Conservation (phyloP, 30 jellyfish, hydroid and myxozoan species). For the Aurelia sp. region DNA sequence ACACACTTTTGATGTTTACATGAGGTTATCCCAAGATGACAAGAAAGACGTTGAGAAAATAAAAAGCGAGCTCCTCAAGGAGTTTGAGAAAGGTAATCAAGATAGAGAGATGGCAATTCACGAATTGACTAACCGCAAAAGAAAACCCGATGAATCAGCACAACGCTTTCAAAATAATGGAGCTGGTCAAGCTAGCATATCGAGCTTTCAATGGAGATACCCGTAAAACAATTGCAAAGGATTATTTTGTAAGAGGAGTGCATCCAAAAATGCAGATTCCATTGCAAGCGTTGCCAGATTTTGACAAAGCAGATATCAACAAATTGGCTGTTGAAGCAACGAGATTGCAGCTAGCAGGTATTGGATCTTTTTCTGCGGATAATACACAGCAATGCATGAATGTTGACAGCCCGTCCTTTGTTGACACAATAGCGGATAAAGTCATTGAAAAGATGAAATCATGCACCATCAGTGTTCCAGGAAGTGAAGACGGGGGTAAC, state of each 20-base stretch:
- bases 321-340: constrained; percentile 6
- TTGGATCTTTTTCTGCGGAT: not conserved
- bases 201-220: constrained; percentile 19
- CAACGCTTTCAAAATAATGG: constrained; percentile 2
- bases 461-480: not conserved
- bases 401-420: not conserved
- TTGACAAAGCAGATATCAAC: no score
- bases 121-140: constrained; percentile 14
- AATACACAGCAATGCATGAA: not conserved
- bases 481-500: constrained; percentile 39
- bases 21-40: constrained; percentile 14
- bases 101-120: constrained; percentile 26
- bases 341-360: constrained; percentile 11
- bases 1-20: constrained; percentile 30
- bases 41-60: not conserved
- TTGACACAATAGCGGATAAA: constrained; percentile 13
- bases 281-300: no score
- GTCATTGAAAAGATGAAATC: constrained; percentile 1
- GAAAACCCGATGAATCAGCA: not conserved
- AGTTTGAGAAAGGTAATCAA: constrained; percentile 30
- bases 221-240: constrained; percentile 21
- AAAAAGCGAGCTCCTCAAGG: not conserved
- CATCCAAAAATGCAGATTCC: no score
- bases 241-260: not conserved
- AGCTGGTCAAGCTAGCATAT: constrained; percentile 17